These are phyloP conservation scores for Balaeniceps rex DNA, from an alignment of 2,113 vertebrate genomes.

Conservation along the genomic window DNA sequence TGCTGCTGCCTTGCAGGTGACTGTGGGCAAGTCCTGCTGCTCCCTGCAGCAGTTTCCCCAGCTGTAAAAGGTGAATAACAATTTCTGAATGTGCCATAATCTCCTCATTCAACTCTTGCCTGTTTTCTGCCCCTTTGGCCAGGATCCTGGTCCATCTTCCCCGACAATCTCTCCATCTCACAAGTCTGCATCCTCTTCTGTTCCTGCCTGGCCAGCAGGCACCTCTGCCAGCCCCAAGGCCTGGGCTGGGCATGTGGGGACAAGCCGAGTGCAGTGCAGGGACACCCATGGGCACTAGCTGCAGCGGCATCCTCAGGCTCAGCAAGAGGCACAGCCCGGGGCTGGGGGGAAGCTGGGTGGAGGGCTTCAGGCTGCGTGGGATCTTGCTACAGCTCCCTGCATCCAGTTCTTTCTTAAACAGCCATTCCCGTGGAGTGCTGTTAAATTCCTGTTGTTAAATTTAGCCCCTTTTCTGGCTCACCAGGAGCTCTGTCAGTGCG, in stretches of 20 bases:
- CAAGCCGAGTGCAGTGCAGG: not conserved
- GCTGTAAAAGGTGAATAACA: not conserved
- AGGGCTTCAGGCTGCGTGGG: not conserved
- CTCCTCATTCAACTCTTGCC: not conserved
- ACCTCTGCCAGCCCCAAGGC: not conserved
- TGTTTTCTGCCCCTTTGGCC: not conserved
- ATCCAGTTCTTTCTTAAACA: not conserved
- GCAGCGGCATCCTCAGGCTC: not conserved
- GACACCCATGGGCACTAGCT: not conserved
- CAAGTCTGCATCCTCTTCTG: not conserved
- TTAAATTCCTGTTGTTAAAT: not conserved
- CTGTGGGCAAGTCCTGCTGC: not conserved
- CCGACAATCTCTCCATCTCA: not conserved
- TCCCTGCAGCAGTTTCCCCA: not conserved
- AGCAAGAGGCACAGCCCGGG: not conserved
- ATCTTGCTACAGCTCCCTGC: not conserved
- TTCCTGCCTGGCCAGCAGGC: not conserved
- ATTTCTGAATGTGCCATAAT: not conserved
- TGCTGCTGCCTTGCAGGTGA: not conserved
- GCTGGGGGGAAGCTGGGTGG: not conserved
- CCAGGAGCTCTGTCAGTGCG: not conserved
- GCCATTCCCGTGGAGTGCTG: fast-evolving
- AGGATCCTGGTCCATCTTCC: not conserved
- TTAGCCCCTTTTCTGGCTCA: not conserved
- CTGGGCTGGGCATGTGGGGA: not conserved